Conservation (phyloP, 2,797 vertebrate genomes). For the Adrianichthys oophorus region DNA sequence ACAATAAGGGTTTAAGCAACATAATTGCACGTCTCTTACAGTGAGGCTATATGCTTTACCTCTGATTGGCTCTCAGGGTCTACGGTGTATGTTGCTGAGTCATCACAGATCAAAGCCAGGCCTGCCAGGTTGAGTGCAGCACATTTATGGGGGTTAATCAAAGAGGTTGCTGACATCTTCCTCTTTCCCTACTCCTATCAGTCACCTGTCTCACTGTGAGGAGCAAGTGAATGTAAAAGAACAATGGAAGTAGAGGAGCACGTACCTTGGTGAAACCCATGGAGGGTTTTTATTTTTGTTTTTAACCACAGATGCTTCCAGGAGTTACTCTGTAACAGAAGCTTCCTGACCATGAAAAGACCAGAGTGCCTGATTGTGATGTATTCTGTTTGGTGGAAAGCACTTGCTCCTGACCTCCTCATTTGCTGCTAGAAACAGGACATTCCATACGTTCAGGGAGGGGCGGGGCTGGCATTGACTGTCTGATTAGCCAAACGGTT, state of each 20-base stretch:
- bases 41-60: constrained; percentile 15
- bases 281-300: constrained; percentile 18
- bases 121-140: constrained; percentile 18
- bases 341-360: constrained; percentile 28
- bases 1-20: not conserved
- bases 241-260: constrained; percentile 49
- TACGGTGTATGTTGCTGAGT: constrained; percentile 12
- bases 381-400: constrained; percentile 13
- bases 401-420: constrained; percentile 7
- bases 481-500: constrained; percentile 45
- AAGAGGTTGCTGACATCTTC: constrained; percentile 31
- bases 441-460: constrained; percentile 88
- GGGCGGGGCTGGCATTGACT: constrained; percentile 73
- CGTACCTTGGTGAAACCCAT: constrained; percentile 78
- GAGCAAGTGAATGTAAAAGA: constrained; percentile 90
- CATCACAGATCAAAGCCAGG: constrained; percentile 10
- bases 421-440: constrained; percentile 80
- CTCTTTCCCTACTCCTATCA: constrained; percentile 56
- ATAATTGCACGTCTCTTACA: constrained; percentile 17
- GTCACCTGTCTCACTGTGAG: constrained; percentile 95
- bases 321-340: constrained; percentile 11
- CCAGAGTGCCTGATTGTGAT: constrained; percentile 18
- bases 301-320: too few relatives aligned
- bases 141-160: constrained; percentile 4
- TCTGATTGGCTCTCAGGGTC: constrained; percentile 39